Evolutionary conservation across 2,797 vertebrate species (phyloP).

Genomic region (Gallirallus australis): DNA sequence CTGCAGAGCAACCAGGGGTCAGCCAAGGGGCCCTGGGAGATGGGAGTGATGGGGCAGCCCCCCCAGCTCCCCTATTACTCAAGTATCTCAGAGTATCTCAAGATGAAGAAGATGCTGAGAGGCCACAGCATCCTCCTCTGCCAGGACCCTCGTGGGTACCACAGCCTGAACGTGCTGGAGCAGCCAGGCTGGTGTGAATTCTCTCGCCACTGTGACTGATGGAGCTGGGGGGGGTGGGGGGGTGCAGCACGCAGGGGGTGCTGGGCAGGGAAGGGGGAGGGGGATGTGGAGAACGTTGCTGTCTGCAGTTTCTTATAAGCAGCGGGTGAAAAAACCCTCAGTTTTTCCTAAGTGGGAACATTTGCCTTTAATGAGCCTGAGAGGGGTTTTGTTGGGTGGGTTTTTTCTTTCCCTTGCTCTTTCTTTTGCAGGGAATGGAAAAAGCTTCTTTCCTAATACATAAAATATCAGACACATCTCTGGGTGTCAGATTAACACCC

Average conservation of each 20-base stretch:
- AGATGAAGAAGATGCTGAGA: not conserved
- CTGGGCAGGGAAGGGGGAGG: not conserved
- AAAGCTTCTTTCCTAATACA: slow-evolving; percentile 13
- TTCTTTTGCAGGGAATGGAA: not conserved
- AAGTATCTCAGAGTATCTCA: not conserved
- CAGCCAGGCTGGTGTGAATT: fast-evolving
- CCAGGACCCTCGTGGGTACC: fast-evolving
- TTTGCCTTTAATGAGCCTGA: slow-evolving; percentile 52
- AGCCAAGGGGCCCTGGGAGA: fast-evolving
- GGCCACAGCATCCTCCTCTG: not conserved
- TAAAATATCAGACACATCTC: not conserved
- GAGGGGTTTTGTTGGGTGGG: not conserved
- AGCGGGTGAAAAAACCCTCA: not conserved
- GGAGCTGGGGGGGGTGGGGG: not conserved
- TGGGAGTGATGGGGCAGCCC: not conserved
- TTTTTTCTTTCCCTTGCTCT: not conserved
- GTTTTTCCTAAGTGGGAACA: slow-evolving; percentile 22
- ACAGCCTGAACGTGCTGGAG: fast-evolving
- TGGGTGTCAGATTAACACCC: fast-evolving
- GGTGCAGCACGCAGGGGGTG: not conserved
- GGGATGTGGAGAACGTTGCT: not conserved
- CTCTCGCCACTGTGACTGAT: fast-evolving
- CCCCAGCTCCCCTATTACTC: fast-evolving
- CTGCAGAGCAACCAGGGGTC: fast-evolving
- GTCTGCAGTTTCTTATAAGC: slow-evolving; percentile 6